Evolutionary conservation across 2,113 vertebrate species (phyloP), one percentile per base, ranked within the genome.

Genomic region (Ia io): DNA sequence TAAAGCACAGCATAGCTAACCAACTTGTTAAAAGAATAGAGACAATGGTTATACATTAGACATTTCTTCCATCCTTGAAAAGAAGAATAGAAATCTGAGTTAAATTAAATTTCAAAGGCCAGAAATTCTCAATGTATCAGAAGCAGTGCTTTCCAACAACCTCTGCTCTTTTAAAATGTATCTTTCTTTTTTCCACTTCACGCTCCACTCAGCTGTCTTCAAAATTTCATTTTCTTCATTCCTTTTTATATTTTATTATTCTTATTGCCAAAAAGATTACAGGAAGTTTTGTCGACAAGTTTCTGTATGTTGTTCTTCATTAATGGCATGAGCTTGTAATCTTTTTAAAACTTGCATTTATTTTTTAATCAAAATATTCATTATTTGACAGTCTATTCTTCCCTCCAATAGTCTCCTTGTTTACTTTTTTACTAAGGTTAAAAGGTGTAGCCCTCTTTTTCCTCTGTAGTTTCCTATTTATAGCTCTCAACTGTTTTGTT

Each of bases 401-500:
- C 30, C 71, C 9, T 79, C 83, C 63, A 92, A 4, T 25, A 59
- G 47, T 44, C 12, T 85, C 78, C 88, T 84, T 95, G 85, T 96
- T 79, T 92, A 44, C 77, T 71, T 74, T 94, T n/a, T 70, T 23
- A 71, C 37, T 14, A 71, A 95, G 90, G 88, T 96, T 97, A 95
- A 93, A 96, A 95, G 35, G 74, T 89, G 88, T 92, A 89, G 59
- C 35, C 51, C 74, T 92, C 42, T 63, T 90, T 84, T 95, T 71
- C 95, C 95, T 96, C 71, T 80, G 8, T 94, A 53, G 85, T 94
- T 84, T 93, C 65, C 90, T 96, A 70, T 96, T 95, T 96, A 89
- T 97, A 95, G 78, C 51, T 77, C 73, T 95, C 56, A 37, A 84
- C 91, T 94, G 16, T 88, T 90, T 56, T 11, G 13, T 85, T 89